Evolutionary conservation across 2,113 vertebrate genomes (phyloP), one percentile per base, ranked within the genome.

Genomic region (Ciconia stormi): DNA sequence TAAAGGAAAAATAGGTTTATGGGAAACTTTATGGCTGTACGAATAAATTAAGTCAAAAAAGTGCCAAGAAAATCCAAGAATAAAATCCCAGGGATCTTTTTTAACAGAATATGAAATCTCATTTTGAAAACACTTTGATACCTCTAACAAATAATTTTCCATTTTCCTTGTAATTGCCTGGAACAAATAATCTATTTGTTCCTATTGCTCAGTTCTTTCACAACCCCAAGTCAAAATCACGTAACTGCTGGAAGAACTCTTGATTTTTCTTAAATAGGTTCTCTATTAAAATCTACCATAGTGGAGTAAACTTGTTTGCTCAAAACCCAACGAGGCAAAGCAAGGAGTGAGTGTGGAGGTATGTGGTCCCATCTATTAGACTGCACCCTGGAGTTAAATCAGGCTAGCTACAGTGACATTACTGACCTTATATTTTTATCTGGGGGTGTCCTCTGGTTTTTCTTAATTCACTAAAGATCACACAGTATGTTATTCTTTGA

Each of bases 1-100:
- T 90, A 80, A 89, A 77, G 61, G 52, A 82, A 93, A 86, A 89
- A 83, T 38, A 95, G 44, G 58, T 91, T 95, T 95, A 94, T 84
- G 72, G 63, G 12, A 21, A 93, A 81, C 59, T 71, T 95, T 74
- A 80, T 58, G 47, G 14, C 47, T 82, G 40, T 52, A 78, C 89
- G 74, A 95, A 88, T 65, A 88, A 82, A 91, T 19, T 42, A 82
- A 92, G n/a, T 62, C 3, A 12, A 83, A 94, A 91, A 91, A 56
- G 21, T 67, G 30, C 66, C 78, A 89, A 94, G 52, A 91, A 94
- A 96, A 82, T 74, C 29, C 38, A 80, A 79, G 62, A 94, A 95
- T 70, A 61, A 82, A 59, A 95, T 87, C 89, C 80, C 77, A 91
- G 22, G 10, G n/a, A 85, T 23, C 8, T 80, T 82, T 91, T 92